A percentile compares a stretch with the other conserved stretches of the same genome.
Evolutionary conservation across 2,113 vertebrate genomes (phyloP).

Genomic region (Lepus europaeus): DNA sequence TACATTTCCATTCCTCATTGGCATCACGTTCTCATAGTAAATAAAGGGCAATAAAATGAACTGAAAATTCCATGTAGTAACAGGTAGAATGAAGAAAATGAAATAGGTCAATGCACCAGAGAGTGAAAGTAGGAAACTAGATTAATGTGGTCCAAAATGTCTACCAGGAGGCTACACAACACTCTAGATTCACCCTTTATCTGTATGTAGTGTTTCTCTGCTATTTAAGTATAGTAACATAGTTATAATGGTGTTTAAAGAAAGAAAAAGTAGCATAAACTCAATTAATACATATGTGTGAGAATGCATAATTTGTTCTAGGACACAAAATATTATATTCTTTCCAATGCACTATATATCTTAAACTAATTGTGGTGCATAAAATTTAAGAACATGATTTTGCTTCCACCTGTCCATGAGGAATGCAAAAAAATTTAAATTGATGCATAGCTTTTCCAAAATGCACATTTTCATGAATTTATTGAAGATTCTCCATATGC

Average conservation of each 20-base stretch:
- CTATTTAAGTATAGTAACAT: neutral
- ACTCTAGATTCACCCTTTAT: neutral
- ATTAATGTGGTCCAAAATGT: neutral
- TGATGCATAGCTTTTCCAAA: no score
- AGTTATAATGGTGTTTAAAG: neutral
- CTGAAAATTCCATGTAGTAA: neutral
- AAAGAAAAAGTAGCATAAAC: neutral
- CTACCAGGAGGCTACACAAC: neutral
- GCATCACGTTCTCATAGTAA: neutral
- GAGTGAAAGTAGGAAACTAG: neutral
- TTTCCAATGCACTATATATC: neutral
- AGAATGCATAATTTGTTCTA: neutral
- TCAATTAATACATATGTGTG: neutral
- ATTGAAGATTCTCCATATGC: neutral
- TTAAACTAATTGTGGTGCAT: neutral
- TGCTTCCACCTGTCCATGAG: no score
- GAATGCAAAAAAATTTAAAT: no score
- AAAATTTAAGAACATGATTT: neutral
- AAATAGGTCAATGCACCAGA: neutral
- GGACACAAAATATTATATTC: neutral
- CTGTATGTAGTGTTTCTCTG: neutral
- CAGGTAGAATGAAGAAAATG: neutral
- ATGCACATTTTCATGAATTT: no score
- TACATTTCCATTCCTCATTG: neutral
- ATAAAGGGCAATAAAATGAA: neutral